phyloP scores from a whole-genome alignment of 2,888 invertebrate genomes.

The Onthophagus sagittarius region DNA sequence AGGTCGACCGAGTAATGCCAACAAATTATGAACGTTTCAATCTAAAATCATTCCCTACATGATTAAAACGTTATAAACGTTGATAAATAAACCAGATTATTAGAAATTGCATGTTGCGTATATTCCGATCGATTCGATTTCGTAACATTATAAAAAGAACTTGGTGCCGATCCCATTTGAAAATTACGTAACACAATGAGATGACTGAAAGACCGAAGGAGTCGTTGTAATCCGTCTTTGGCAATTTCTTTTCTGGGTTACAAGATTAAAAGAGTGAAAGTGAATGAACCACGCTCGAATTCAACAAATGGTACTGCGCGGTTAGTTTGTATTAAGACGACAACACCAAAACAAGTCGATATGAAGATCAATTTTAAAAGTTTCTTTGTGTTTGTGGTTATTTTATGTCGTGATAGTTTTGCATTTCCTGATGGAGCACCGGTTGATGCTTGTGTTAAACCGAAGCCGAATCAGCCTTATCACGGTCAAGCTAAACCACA shows the following conservation, averaged over 20 bases:
- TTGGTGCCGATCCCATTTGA: not conserved
- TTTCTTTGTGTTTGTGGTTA: not conserved
- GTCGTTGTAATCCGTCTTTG: not conserved
- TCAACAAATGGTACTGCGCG: not conserved
- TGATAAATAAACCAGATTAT: not conserved
- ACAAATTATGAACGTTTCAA: not conserved
- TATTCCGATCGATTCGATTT: not conserved
- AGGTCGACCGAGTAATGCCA: not conserved
- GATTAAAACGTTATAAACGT: not conserved
- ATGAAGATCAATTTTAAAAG: not conserved
- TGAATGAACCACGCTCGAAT: not conserved
- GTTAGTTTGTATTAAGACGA: not conserved
- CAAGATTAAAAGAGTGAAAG: not conserved
- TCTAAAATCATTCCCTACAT: not conserved
- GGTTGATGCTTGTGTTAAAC: constrained; percentile 75
- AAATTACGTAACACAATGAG: not conserved
- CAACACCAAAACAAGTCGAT: not conserved
- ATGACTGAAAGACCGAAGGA: not conserved
- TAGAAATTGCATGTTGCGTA: not conserved
- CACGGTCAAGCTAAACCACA: constrained; percentile 71
- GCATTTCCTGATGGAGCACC: constrained; percentile 80
- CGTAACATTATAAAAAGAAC: not conserved
- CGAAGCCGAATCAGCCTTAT: constrained; percentile 70
- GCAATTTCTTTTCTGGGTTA: not conserved
- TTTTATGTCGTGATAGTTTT: constrained; percentile 6